Base-by-base conservation (phyloP, 2,113 vertebrate species). In the Myrmecophaga tridactyla region DNA sequence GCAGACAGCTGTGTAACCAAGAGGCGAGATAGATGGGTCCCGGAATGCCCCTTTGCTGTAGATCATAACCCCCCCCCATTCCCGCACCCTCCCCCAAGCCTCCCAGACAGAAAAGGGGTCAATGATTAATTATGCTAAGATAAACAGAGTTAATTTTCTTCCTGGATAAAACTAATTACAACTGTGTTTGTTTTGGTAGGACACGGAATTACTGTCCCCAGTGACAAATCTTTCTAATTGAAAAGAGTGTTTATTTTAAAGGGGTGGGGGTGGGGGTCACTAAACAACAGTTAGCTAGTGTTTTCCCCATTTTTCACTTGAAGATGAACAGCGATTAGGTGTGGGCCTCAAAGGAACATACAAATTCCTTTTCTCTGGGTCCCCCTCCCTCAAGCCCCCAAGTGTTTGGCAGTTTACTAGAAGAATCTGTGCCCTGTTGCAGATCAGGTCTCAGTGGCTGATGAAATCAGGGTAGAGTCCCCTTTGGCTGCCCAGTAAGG, bases 61-160 rank as follows among this genome's bases (percentile, higher is more conserved):
- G 90, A 97, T 97, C 96, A 94, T 82, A 96, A 29, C 69, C n/a
- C n/a, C n/a, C 97, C 56, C 18, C 94, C 39, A 96, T 75, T 5
- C 85, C 93, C 34, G n/a, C 92, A 75, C 97, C 98, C 96, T 96
- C 96, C 96, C 94, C 97, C 97, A 96, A 93, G 97, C 96, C 95
- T 95, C 97, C 96, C 21, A 93, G 86, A 95, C 75, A 96, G 94
- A 97, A 95, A 39, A 97, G 98, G 97, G 97, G 98, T 97, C 97
- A 97, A 96, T 98, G 98, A 98, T 98, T 98, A 98, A 98, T 98
- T 97, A 98, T 96, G 94, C 97, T 97, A 98, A 98, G 98, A 98
- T 98, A 98, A 98, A 98, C 98, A 98, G 91, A 98, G 98, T 97
- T 98, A 98, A 98, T 98, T 98, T 98, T 98, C 97, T 98, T 98